These are phyloP conservation scores for Hymenochirus boettgeri DNA, from an alignment of 2,113 vertebrate genomes.

Conservation along the genomic window DNA sequence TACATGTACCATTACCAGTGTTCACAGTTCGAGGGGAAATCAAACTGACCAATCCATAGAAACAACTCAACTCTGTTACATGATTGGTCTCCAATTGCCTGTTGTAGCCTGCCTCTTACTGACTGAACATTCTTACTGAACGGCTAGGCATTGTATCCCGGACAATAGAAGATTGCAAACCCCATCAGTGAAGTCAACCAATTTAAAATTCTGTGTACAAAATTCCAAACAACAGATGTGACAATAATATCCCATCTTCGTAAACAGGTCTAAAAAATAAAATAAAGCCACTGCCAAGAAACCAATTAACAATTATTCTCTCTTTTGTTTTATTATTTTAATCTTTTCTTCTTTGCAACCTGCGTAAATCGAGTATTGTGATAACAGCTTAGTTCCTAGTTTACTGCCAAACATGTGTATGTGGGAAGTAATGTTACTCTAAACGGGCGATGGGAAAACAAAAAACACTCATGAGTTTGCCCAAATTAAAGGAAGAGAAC, in stretches of 20 bases:
- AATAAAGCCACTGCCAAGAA: background rate
- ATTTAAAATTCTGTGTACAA: no score
- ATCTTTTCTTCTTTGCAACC: background rate
- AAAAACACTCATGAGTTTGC: slow-evolving; percentile 10
- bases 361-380: slow-evolving; percentile 31
- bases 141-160: no score
- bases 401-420: slow-evolving; percentile 25
- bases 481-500: slow-evolving; percentile 44
- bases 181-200: no score
- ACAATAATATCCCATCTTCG: background rate
- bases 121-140: no score
- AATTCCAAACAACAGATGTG: background rate
- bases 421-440: slow-evolving; percentile 31
- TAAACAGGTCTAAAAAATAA: background rate
- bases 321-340: background rate
- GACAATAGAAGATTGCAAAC: no score
- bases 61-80: no score
- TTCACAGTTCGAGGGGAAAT: no score
- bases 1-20: no score
- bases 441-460: slow-evolving; percentile 28
- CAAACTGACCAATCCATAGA: no score
- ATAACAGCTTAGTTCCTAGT: slow-evolving; percentile 23
- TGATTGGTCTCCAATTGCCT: no score
- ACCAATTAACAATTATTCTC: background rate
- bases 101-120: no score